Percentiles rank a stretch among this genome's conserved stretches.
These are phyloP conservation scores for Andrena bicolor DNA, from an alignment of 2,888 invertebrate species.

Conservation along the genomic window DNA sequence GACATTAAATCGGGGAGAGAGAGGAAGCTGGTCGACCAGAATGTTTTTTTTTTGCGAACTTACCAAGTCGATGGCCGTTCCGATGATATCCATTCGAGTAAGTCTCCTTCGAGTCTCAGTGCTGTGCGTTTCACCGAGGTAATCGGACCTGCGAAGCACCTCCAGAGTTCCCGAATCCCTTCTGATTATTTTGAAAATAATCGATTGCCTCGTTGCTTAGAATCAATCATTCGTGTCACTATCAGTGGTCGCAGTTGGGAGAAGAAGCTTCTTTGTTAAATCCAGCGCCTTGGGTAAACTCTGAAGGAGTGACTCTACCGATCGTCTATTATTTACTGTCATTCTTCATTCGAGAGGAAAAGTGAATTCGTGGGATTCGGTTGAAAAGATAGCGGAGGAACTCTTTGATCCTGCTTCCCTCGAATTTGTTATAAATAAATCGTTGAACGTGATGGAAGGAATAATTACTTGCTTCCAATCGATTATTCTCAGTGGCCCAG, in stretches of 20 bases:
- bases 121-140: conserved; percentile 37
- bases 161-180: background rate
- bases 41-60: conserved; percentile 28
- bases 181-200: background rate
- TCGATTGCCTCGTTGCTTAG: too few species aligned
- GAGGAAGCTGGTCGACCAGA: conserved; percentile 38
- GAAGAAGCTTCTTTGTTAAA: background rate
- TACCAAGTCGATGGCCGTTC: conserved; percentile 42
- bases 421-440: background rate
- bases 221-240: too few species aligned
- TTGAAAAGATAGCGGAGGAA: background rate
- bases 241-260: background rate
- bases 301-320: background rate
- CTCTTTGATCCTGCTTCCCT: background rate
- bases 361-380: background rate
- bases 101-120: conserved; percentile 52
- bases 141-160: background rate
- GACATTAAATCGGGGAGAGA: conserved; percentile 61
- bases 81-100: conserved; percentile 38
- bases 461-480: too few species aligned
- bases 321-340: background rate
- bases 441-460: too few species aligned
- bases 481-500: too few species aligned
- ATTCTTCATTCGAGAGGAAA: too few species aligned
- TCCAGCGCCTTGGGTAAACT: background rate